A percentile compares a stretch with the other conserved stretches of the same genome.
These are phyloP conservation scores for Mimumesa dahlbomi DNA, from an alignment of 2,888 invertebrate genomes.

Conservation along the genomic window DNA sequence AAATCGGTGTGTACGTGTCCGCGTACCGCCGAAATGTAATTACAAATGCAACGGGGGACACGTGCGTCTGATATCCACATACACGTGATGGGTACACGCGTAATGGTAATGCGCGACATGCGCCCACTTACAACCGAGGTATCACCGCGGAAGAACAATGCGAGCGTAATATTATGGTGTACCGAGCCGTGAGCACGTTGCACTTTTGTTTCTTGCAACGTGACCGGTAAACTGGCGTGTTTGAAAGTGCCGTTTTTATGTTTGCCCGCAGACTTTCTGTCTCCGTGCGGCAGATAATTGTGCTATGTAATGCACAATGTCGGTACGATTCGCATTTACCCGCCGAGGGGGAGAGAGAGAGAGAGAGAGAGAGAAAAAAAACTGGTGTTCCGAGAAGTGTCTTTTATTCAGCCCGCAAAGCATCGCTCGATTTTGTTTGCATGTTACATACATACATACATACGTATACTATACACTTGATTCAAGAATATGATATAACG, in stretches of 20 bases:
- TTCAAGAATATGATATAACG: too few relatives aligned
- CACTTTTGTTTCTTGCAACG: constrained; percentile 19
- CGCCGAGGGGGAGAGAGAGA: too few relatives aligned
- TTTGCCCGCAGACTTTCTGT: constrained; percentile 63
- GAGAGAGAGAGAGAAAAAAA: too few relatives aligned
- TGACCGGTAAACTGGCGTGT: constrained; percentile 12
- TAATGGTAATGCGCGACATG: constrained; percentile 16
- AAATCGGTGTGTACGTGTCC: constrained; percentile 40
- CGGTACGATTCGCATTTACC: constrained; percentile 33
- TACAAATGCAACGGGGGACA: constrained; percentile 55
- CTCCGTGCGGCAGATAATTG: constrained; percentile 65
- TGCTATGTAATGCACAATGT: constrained; percentile 59
- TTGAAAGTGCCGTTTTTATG: constrained; percentile 47
- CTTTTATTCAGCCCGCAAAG: background rate
- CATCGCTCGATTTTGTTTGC: background rate
- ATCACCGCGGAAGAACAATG: constrained; percentile 34
- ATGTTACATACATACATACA: background rate
- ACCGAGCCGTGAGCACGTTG: background rate
- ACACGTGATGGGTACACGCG: constrained; percentile 44
- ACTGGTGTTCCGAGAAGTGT: background rate
- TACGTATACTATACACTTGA: background rate
- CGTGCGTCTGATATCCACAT: constrained; percentile 59
- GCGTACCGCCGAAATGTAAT: constrained; percentile 63
- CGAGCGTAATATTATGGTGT: constrained; percentile 15
- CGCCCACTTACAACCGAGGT: constrained; percentile 16